phyloP scores from a whole-genome alignment of 1,140 invertebrate species.

The Bicyclus anynana region DNA sequence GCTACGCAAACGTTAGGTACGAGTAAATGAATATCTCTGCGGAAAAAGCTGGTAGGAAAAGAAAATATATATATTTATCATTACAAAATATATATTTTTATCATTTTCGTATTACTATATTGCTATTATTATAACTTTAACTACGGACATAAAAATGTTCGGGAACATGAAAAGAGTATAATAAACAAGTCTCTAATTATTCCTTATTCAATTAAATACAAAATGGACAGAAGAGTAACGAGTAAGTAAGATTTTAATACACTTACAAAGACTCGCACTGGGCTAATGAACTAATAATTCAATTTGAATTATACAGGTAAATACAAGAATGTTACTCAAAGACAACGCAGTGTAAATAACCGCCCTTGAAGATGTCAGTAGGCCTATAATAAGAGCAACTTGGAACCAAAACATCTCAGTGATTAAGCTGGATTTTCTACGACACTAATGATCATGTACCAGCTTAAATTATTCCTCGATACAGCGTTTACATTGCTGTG shows the following conservation, averaged over 20 bases:
- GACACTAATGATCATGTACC: conserved; percentile 43
- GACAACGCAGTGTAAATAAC: conserved; percentile 34
- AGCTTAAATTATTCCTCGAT: conserved; percentile 48
- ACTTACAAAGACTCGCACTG: background rate
- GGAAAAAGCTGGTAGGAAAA: too few species aligned
- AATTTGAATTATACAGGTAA: conserved; percentile 2
- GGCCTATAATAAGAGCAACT: conserved; percentile 30
- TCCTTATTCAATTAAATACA: too few species aligned
- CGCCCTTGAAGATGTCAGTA: conserved; percentile 44
- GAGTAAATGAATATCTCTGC: too few species aligned
- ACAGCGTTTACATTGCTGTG: conserved; percentile 5
- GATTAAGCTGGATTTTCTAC: conserved; percentile 51
- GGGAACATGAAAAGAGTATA: too few species aligned
- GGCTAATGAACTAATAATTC: conserved; percentile 9
- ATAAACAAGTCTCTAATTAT: too few species aligned
- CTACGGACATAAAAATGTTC: too few species aligned
- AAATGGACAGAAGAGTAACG: too few species aligned
- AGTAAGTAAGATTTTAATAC: background rate
- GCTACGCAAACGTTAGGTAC: too few species aligned
- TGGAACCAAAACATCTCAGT: conserved; percentile 33
- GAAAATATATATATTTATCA: too few species aligned
- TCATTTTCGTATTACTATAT: too few species aligned
- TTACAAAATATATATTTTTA: too few species aligned
- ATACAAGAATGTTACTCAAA: conserved; percentile 11
- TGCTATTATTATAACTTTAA: too few species aligned